Conservation (phyloP, 1,140 invertebrate genomes). For the Drosophila setifemur region DNA sequence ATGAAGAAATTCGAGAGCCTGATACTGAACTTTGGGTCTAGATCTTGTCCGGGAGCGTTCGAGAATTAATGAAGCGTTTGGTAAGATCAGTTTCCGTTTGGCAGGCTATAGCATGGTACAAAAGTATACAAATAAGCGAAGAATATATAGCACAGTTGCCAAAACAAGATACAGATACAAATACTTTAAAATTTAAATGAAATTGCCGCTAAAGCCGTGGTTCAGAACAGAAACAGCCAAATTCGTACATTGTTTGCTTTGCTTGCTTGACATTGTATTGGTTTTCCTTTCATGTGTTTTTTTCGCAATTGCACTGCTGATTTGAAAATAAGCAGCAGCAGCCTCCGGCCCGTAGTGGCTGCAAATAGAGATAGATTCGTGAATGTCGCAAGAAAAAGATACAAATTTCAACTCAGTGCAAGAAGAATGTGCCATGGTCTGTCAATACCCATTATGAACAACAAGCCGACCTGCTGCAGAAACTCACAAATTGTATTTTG, state of each 20-base stretch:
- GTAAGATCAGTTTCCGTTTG: slow-evolving; percentile 22
- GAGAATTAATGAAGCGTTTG: slow-evolving; percentile 33
- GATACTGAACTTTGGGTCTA: slow-evolving; percentile 2
- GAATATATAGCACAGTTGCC: slow-evolving; percentile 26
- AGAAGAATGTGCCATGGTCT: slow-evolving; percentile 72
- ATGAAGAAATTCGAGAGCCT: slow-evolving; percentile 52
- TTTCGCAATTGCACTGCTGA: slow-evolving; percentile 59
- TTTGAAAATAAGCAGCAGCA: slow-evolving; percentile 49
- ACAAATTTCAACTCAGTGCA: slow-evolving; percentile 50
- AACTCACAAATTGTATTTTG: slow-evolving; percentile 32
- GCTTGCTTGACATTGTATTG: background rate
- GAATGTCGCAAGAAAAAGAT: slow-evolving; percentile 50
- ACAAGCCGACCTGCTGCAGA: slow-evolving; percentile 13
- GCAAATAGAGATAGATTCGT: slow-evolving; percentile 27
- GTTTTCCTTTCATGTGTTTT: slow-evolving; percentile 35
- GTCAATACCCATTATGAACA: slow-evolving; percentile 75
- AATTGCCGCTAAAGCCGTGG: slow-evolving; percentile 62
- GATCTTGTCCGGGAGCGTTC: slow-evolving; percentile 9
- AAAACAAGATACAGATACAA: slow-evolving; percentile 37
- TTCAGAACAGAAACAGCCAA: slow-evolving; percentile 27
- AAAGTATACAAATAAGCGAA: slow-evolving; percentile 2
- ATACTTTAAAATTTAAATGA: slow-evolving; percentile 56
- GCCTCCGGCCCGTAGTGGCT: background rate
- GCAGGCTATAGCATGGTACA: background rate
- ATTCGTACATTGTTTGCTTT: slow-evolving; percentile 27